These are phyloP conservation scores for Podargus strigoides DNA, from an alignment of 2,797 vertebrate genomes.

Conservation along the genomic window DNA sequence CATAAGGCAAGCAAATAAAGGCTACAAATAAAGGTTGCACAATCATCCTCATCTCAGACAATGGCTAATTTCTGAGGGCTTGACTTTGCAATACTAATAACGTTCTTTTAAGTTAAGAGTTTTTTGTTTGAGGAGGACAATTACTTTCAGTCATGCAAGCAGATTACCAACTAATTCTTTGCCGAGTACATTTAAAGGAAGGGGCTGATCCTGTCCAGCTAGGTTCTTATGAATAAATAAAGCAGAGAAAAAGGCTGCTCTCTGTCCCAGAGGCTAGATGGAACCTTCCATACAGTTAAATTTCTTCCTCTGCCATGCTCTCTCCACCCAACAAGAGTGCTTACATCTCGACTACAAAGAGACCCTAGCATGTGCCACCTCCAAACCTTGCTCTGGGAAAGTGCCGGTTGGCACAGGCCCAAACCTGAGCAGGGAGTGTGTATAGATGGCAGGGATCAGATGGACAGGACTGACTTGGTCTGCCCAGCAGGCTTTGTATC, in stretches of 20 bases:
- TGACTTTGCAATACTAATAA: neutral
- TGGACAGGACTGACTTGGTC: neutral
- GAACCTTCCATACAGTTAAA: neutral
- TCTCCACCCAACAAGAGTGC: neutral
- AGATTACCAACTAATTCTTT: neutral
- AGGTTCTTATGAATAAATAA: neutral
- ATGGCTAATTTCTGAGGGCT: neutral
- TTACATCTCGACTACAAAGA: neutral
- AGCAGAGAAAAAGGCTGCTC: neutral
- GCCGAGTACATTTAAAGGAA: neutral
- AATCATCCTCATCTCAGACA: neutral
- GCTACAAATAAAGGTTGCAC: neutral
- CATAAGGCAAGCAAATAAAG: neutral
- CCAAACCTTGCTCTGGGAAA: neutral
- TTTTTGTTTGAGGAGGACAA: neutral
- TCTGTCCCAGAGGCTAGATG: neutral
- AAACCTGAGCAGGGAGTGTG: neutral
- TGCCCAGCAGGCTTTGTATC: neutral
- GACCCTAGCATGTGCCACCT: neutral
- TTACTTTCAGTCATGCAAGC: neutral
- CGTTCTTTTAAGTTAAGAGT: neutral
- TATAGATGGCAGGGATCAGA: neutral
- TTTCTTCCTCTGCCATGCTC: neutral
- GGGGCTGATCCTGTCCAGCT: neutral
- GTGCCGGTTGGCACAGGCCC: neutral